These are phyloP conservation scores for Eurystomus glaucurus DNA, from an alignment of 2,797 vertebrate genomes.

Conservation along the genomic window DNA sequence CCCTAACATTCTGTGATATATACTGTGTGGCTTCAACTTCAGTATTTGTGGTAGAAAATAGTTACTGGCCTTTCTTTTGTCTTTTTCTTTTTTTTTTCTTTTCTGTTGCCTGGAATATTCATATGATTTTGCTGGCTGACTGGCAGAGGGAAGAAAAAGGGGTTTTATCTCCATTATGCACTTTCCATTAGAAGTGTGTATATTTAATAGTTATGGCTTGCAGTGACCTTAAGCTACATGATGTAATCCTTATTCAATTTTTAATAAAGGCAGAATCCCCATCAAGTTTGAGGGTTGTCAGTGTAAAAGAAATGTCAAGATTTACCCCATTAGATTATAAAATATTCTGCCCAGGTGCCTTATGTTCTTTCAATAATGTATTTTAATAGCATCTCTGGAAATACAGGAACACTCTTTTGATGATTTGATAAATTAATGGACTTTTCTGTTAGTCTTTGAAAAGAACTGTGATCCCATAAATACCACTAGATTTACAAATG, in stretches of 20 bases:
- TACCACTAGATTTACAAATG: not conserved
- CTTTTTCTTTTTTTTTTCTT: no score
- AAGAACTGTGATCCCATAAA: not conserved
- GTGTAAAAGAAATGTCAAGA: not conserved
- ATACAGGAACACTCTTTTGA: not conserved
- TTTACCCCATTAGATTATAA: not conserved
- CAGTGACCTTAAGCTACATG: not conserved
- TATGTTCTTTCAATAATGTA: not conserved
- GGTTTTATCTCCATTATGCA: not conserved
- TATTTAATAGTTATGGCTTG: not conserved
- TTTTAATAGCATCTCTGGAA: slow-evolving; percentile 30
- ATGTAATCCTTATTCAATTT: slow-evolving; percentile 15
- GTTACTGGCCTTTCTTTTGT: not conserved
- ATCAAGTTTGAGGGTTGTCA: not conserved
- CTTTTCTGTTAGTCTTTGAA: not conserved
- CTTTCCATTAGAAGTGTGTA: not conserved
- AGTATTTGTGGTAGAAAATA: not conserved
- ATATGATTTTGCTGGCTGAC: not conserved
- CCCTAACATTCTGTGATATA: no score
- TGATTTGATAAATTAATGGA: not conserved
- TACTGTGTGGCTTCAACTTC: not conserved
- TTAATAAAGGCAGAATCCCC: slow-evolving; percentile 16
- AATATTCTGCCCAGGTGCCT: not conserved
- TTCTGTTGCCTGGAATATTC: not conserved
- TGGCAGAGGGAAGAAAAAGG: not conserved